Evolutionary conservation across 2,888 invertebrate species (phyloP).

Genomic region (Cataglyphis cursor): DNA sequence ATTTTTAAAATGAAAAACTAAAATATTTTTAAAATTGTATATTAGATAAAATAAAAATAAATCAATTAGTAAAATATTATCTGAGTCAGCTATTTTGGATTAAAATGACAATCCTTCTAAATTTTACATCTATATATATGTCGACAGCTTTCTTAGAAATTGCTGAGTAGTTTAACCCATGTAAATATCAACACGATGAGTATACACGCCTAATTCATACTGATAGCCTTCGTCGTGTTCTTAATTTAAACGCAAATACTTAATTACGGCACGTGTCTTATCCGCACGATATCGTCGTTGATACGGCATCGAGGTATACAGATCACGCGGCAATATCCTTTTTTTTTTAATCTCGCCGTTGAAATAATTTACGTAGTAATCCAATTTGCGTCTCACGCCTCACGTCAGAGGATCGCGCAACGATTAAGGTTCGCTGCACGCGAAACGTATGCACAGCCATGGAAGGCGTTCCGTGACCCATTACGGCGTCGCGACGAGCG

Average conservation of each 20-base stretch:
- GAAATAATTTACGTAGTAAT: neutral
- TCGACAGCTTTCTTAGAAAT: neutral
- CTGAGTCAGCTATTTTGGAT: no score
- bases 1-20: neutral
- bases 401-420: slow-evolving; percentile 1
- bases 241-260: neutral
- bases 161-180: neutral
- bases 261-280: neutral
- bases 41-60: neutral
- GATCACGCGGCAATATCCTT: neutral
- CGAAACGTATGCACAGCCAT: neutral
- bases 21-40: no score
- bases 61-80: neutral
- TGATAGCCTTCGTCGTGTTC: neutral
- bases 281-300: neutral
- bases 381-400: neutral
- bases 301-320: neutral
- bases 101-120: neutral
- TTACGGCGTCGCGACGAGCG: neutral
- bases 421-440: neutral
- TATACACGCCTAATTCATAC: neutral
- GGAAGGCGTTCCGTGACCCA: neutral
- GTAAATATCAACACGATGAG: slow-evolving; percentile 11
- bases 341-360: neutral
- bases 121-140: neutral